Base-by-base conservation (phyloP, 2,888 invertebrate genomes). In the Podabrus alpinus region DNA sequence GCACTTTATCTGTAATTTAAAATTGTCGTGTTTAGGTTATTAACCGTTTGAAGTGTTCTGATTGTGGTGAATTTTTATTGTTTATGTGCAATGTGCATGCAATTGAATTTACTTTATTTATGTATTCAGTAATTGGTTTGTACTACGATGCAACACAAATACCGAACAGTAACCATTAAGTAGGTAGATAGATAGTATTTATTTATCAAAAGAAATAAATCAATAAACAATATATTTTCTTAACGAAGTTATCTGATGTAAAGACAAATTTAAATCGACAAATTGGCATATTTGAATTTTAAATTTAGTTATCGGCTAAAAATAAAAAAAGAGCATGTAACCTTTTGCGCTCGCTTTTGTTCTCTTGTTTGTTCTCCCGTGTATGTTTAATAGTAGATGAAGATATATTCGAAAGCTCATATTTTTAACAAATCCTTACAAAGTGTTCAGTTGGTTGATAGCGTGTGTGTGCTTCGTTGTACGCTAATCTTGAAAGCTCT, bases 271-370 rank as follows among this genome's bases (percentile, higher is more conserved):
- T 71, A 24, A 59, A 59, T 71, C 66, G 61, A 29, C 25, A 60
- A 24, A 72, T 60, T 67, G 68, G 59, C 19, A 45, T 15, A 72
- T 75, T 75, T 75, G 59, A 75, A 68, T 19, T 75, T 75, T 68
- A 75, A 72, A 75, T 75, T 75, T 72, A 60, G 68, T 75, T 74
- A 74, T 74, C 74, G 21, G 21, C 24, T 16, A 67, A 74, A 64
- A 74, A 74, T 68, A 45, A 71, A 29, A 45, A n/a, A 45, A 45
- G 45, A 45, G n/a, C 45, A 71, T 62, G 19, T 71, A 68, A 74
- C 74, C 74, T 71, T 73, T 74, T 71, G 62, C 45, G 61, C 59
- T 60, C 15, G 13, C 62, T 64, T 62, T 64, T 64, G 62, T 64
- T 64, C 62, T 64, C 21, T 64, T 64, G 60, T 72, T 73, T 68